Conservation (phyloP, 35 echinoderm and acorn worm genomes). For the Apostichopus japonicus region DNA sequence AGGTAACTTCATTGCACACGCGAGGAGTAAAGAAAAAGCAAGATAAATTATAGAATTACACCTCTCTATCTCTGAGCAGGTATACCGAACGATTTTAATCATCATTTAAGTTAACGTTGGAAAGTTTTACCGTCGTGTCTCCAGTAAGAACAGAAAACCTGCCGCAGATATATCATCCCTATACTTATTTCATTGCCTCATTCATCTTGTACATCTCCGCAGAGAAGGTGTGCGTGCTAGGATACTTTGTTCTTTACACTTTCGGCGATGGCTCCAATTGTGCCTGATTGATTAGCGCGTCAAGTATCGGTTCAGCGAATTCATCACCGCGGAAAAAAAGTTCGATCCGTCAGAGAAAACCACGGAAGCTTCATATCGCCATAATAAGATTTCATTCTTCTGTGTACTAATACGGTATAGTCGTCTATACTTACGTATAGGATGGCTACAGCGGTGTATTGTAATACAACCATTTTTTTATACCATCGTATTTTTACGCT, state of each 20-base stretch:
- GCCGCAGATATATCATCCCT: not conserved
- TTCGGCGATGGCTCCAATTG: slow-evolving; percentile 54
- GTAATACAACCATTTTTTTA: too few relatives aligned
- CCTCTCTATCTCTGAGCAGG: not conserved
- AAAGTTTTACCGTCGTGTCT: not conserved
- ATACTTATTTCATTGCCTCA: not conserved
- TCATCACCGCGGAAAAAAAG: slow-evolving; percentile 11
- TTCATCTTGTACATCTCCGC: slow-evolving; percentile 21
- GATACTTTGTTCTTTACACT: slow-evolving; percentile 61
- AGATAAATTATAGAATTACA: not conserved
- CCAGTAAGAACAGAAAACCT: not conserved
- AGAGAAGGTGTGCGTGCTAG: slow-evolving; percentile 48
- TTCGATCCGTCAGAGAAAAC: slow-evolving; percentile 22
- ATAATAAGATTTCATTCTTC: not conserved
- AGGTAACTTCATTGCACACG: not conserved
- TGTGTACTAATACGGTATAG: too few relatives aligned
- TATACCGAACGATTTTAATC: not conserved
- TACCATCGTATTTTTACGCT: too few relatives aligned
- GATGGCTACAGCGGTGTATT: too few relatives aligned
- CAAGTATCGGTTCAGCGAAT: slow-evolving; percentile 50
- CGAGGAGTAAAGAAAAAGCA: not conserved
- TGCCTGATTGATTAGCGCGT: slow-evolving; percentile 46
- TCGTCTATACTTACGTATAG: too few relatives aligned
- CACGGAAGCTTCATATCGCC: slow-evolving; percentile 27
- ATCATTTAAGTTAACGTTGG: not conserved